phyloP scores from a whole-genome alignment of 2,797 vertebrate genomes.

The Fistularia tabacaria region DNA sequence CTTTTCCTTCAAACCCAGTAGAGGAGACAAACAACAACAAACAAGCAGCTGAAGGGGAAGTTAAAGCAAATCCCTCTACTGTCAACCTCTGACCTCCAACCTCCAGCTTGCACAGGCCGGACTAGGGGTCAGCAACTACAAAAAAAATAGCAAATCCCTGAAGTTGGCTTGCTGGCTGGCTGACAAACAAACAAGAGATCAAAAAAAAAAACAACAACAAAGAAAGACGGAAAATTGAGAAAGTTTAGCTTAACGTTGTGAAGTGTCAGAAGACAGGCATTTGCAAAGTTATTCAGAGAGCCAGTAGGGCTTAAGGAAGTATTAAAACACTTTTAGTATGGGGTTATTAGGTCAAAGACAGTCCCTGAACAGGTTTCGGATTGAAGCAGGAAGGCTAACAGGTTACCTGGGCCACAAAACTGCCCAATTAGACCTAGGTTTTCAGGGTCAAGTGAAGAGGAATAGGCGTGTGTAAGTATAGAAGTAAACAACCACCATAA shows the following conservation, averaged over 20 bases:
- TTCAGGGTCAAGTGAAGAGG: constrained; percentile 5
- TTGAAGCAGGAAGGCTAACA: no score
- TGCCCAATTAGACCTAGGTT: constrained; percentile 24
- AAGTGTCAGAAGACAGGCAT: no score
- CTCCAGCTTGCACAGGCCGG: background rate
- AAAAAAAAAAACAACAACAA: constrained; percentile 7
- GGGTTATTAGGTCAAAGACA: no score
- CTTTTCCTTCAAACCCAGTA: constrained; percentile 16
- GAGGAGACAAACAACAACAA: constrained; percentile 3
- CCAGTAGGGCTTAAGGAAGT: no score
- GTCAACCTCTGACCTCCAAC: constrained; percentile 4
- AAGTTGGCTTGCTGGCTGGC: background rate
- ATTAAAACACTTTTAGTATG: no score
- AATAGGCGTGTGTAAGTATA: no score
- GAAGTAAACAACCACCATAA: no score
- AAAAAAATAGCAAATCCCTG: constrained; percentile 7
- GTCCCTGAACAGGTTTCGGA: no score
- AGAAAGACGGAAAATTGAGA: background rate
- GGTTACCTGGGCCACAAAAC: constrained; percentile 7
- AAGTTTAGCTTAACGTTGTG: no score
- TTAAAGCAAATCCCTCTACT: constrained; percentile 18
- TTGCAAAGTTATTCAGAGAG: no score
- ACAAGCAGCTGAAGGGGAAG: constrained; percentile 7
- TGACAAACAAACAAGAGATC: constrained; percentile 2
- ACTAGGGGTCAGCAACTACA: constrained; percentile 4